Conservation (phyloP, 2,888 invertebrate genomes). For the Oligia strigilis region DNA sequence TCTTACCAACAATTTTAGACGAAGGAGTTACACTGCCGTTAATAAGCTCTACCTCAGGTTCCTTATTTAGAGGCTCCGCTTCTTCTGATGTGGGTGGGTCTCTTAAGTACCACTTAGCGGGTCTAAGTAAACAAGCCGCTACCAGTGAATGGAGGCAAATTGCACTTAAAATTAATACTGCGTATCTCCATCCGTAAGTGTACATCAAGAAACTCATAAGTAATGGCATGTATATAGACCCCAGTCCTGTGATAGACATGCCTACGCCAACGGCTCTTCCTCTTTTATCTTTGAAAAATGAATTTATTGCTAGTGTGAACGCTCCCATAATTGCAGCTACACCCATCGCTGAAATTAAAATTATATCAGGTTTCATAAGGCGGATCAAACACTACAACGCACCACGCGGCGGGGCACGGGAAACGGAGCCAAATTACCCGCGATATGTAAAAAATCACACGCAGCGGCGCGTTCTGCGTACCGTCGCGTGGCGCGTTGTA, state of each 20-base stretch:
- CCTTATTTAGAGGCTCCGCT: slow-evolving; percentile 80
- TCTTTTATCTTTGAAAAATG: slow-evolving; percentile 92
- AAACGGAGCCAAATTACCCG: background rate
- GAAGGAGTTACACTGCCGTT: slow-evolving; percentile 79
- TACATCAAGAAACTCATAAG: slow-evolving; percentile 90
- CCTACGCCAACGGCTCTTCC: slow-evolving; percentile 91
- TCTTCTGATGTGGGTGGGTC: slow-evolving; percentile 78
- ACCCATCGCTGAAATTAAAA: slow-evolving; percentile 90
- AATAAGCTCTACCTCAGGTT: slow-evolving; percentile 75
- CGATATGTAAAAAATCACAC: background rate
- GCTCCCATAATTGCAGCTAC: slow-evolving; percentile 91
- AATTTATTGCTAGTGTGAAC: slow-evolving; percentile 92
- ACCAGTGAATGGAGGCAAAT: slow-evolving; percentile 91
- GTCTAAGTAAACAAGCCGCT: slow-evolving; percentile 91
- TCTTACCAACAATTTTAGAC: slow-evolving; percentile 77
- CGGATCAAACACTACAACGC: background rate
- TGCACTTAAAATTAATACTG: slow-evolving; percentile 91
- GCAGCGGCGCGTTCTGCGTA: background rate
- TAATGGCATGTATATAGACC: slow-evolving; percentile 92
- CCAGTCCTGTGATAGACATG: slow-evolving; percentile 92
- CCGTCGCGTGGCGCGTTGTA: background rate
- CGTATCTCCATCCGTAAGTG: slow-evolving; percentile 91
- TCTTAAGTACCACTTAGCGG: slow-evolving; percentile 92
- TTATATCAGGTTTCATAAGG: slow-evolving; percentile 77
- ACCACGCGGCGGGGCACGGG: background rate